Evolutionary conservation across 1,140 invertebrate species (phyloP).

Genomic region (Procambarus clarkii): DNA sequence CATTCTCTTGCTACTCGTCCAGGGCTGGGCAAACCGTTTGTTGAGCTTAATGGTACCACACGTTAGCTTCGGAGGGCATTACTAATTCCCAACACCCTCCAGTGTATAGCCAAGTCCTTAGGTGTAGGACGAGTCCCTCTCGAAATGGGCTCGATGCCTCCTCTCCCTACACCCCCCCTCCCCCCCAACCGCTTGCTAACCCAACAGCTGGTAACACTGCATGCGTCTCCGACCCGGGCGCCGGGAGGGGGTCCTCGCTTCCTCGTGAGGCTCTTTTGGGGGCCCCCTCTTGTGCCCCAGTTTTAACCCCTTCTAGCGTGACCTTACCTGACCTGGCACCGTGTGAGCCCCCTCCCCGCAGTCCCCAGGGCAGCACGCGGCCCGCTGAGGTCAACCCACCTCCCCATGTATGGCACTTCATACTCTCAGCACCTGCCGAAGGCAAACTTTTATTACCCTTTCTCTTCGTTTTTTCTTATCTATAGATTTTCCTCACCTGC

Average conservation of each 20-base stretch:
- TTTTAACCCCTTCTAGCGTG: slow-evolving; percentile 8
- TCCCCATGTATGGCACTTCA: slow-evolving; percentile 69
- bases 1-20: slow-evolving; percentile 51
- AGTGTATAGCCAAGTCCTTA: slow-evolving; percentile 56
- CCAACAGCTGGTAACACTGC: slow-evolving; percentile 33
- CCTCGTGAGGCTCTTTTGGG: background rate
- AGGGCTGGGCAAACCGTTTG: slow-evolving; percentile 69
- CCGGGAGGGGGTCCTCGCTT: background rate
- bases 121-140: slow-evolving; percentile 43
- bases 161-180: background rate
- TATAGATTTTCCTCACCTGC: slow-evolving; percentile 56
- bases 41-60: slow-evolving; percentile 61
- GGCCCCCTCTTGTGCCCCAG: background rate
- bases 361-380: slow-evolving; percentile 62
- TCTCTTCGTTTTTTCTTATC: slow-evolving; percentile 53
- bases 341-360: slow-evolving; percentile 22
- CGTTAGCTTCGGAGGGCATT: slow-evolving; percentile 56
- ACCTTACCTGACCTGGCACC: slow-evolving; percentile 31
- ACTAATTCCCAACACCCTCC: slow-evolving; percentile 52
- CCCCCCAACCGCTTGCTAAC: slow-evolving; percentile 40
- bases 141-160: slow-evolving; percentile 18
- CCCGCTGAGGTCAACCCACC: slow-evolving; percentile 49
- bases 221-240: slow-evolving; percentile 9
- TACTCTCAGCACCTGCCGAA: slow-evolving; percentile 39
- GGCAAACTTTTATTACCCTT: slow-evolving; percentile 50